These are phyloP conservation scores for Leptatherina wallacei DNA, from an alignment of 2,797 vertebrate genomes.

Conservation along the genomic window DNA sequence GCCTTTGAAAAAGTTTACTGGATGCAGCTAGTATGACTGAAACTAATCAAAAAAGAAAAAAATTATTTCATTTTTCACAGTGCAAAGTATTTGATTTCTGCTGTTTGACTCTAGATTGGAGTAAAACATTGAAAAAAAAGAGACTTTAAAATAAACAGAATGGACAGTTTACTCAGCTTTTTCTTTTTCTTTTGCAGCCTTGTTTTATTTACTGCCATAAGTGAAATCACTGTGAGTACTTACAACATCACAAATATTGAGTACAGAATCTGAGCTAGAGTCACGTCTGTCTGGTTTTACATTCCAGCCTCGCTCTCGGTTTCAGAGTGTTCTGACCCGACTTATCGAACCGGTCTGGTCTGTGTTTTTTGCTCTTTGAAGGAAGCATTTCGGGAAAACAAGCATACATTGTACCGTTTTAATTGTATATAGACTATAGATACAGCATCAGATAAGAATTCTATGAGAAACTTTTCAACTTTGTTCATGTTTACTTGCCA, in stretches of 20 bases:
- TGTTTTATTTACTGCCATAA: conserved; percentile 58
- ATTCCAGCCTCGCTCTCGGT: conserved; percentile 44
- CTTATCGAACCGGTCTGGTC: conserved; percentile 36
- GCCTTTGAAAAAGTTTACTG: conserved; percentile 22
- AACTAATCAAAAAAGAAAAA: background rate
- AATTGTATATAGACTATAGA: conserved; percentile 69
- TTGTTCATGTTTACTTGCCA: conserved; percentile 80
- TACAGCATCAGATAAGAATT: conserved; percentile 60
- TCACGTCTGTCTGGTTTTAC: conserved; percentile 23
- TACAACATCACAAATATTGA: conserved; percentile 21
- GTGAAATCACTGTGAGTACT: conserved; percentile 73
- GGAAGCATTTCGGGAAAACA: conserved; percentile 33
- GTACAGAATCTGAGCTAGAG: background rate
- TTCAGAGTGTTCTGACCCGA: conserved; percentile 68
- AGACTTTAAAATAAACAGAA: conserved; percentile 15
- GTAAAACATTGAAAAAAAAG: background rate
- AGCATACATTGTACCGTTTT: conserved; percentile 56
- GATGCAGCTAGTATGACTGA: background rate
- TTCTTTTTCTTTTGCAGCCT: conserved; percentile 14
- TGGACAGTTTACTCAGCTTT: conserved; percentile 1
- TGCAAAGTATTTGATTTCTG: background rate
- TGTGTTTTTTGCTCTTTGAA: conserved; percentile 38
- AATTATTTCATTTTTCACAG: conserved; percentile 11
- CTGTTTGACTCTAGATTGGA: conserved; percentile 21
- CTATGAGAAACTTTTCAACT: conserved; percentile 60